These are phyloP conservation scores for Cephus runcator DNA, from an alignment of 2,888 invertebrate species.

Conservation along the genomic window DNA sequence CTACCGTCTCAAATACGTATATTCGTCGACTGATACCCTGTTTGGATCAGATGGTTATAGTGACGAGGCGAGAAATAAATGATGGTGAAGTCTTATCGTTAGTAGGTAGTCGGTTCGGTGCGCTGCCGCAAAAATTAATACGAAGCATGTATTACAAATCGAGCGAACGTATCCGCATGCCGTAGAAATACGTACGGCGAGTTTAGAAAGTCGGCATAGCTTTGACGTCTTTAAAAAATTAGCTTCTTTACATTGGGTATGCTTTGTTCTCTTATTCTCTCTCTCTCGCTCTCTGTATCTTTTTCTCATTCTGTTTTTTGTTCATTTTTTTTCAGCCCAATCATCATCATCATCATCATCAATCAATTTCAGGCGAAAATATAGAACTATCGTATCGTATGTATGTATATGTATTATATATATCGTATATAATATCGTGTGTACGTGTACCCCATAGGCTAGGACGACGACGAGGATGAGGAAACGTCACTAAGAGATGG, in stretches of 20 bases:
- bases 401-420: constrained; percentile 1
- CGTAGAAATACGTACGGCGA: not conserved
- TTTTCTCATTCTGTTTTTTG: not conserved
- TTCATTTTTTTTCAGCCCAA: not conserved
- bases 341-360: not conserved
- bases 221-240: constrained; percentile 47
- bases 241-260: constrained; percentile 42
- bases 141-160: not conserved
- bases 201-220: constrained; percentile 14
- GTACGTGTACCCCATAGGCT: not conserved
- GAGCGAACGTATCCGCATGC: not conserved
- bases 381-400: constrained; percentile 38
- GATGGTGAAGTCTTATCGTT: not conserved
- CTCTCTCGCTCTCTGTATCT: not conserved
- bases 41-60: not conserved
- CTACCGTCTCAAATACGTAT: not conserved
- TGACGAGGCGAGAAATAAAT: not conserved
- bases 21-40: not conserved
- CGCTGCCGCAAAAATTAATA: not conserved
- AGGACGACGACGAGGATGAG: not conserved
- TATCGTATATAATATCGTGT: constrained; percentile 3
- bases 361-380: constrained; percentile 44
- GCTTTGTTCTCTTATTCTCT: constrained; percentile 5
- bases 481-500: not conserved
- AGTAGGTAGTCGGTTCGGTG: not conserved